Conservation (phyloP, 1,140 invertebrate species). For the Cyclina sinensis region DNA sequence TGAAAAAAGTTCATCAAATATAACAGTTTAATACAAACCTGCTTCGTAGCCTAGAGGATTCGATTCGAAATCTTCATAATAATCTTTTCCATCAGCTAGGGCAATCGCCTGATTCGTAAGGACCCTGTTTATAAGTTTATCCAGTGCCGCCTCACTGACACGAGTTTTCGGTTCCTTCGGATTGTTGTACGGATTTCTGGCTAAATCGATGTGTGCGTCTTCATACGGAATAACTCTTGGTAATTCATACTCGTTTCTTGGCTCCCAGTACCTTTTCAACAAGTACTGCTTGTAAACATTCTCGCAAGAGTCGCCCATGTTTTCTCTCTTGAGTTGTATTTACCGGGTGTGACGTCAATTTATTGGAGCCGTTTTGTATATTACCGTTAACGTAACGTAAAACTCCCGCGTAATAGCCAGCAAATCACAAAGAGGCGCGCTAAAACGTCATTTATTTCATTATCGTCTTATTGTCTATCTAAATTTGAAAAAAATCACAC, state of each 20-base stretch:
- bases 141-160: neutral
- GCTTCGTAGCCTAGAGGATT: neutral
- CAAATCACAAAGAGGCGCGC: too few relatives aligned
- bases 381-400: too few relatives aligned
- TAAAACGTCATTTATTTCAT: too few relatives aligned
- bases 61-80: neutral
- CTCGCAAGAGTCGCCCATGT: neutral
- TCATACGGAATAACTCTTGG: neutral
- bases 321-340: neutral
- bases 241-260: neutral
- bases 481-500: too few relatives aligned
- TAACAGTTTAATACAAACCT: too few relatives aligned
- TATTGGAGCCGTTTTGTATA: neutral
- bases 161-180: neutral
- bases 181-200: neutral
- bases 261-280: neutral
- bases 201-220: slow-evolving; percentile 29
- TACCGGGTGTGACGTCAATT: neutral
- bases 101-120: slow-evolving; percentile 20
- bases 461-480: too few relatives aligned
- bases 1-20: too few relatives aligned
- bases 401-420: too few relatives aligned
- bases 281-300: neutral
- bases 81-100: neutral
- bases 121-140: slow-evolving; percentile 22